These are phyloP conservation scores for Thaleichthys pacificus DNA, from an alignment of 2,797 vertebrate species.

Conservation along the genomic window DNA sequence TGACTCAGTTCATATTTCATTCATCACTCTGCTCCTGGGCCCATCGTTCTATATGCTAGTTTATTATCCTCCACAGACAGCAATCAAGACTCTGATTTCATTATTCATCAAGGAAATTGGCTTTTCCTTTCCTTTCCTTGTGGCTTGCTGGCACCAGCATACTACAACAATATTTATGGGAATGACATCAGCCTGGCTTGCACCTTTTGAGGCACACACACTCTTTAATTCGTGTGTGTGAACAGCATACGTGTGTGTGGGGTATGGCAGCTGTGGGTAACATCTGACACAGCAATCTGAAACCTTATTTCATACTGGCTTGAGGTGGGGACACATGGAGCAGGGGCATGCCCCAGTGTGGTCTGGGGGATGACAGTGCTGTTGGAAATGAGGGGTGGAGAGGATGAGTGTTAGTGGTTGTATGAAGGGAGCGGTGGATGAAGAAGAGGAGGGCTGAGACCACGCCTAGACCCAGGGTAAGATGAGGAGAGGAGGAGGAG, in stretches of 20 bases:
- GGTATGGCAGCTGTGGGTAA: not conserved
- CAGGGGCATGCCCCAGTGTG: not conserved
- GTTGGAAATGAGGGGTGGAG: not conserved
- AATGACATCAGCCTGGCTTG: conserved; percentile 15
- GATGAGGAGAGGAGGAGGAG: not conserved
- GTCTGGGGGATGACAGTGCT: not conserved
- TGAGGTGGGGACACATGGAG: no score
- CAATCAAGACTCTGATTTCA: conserved; percentile 11
- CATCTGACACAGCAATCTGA: not conserved
- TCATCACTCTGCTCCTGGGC: not conserved
- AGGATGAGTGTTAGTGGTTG: not conserved
- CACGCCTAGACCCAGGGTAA: no score
- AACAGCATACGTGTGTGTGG: not conserved
- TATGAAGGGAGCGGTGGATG: not conserved
- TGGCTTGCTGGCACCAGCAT: conserved; percentile 6
- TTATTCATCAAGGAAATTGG: not conserved
- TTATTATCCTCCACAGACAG: not conserved
- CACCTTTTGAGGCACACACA: not conserved
- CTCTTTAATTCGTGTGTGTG: not conserved
- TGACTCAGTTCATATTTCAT: not conserved
- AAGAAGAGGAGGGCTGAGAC: not conserved
- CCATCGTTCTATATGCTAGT: no score
- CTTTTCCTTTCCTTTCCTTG: conserved; percentile 7
- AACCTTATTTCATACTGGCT: no score
- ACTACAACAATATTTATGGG: conserved; percentile 8